Percentiles rank a stretch among this genome's conserved stretches.
Conservation (phyloP, 2,888 invertebrate species). For the Ernsta delagoae region DNA sequence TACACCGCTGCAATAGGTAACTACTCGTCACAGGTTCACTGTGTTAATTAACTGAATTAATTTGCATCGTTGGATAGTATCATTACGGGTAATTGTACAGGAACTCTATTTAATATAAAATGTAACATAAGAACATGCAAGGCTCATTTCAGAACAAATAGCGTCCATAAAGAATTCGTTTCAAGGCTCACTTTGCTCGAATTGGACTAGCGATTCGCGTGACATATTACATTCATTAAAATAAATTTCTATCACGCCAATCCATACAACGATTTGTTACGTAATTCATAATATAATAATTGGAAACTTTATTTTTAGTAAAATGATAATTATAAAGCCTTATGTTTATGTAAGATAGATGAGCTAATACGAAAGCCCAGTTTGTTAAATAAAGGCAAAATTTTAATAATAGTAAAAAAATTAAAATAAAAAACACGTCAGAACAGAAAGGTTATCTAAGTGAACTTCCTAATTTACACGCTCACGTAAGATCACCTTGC, state of each 20-base stretch:
- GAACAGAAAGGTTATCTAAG: constrained; percentile 18
- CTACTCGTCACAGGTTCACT: background rate
- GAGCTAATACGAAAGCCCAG: too few relatives aligned
- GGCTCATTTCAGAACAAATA: constrained; percentile 19
- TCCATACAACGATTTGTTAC: background rate
- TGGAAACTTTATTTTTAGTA: too few relatives aligned
- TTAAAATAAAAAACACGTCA: too few relatives aligned
- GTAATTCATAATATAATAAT: too few relatives aligned
- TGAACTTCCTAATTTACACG: constrained; percentile 27
- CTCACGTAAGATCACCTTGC: constrained; percentile 24
- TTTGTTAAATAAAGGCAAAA: too few relatives aligned
- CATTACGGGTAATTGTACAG: constrained; percentile 6
- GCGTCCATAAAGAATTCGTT: constrained; percentile 28
- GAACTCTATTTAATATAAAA: constrained; percentile 14
- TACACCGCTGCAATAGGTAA: too few relatives aligned
- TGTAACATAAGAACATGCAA: constrained; percentile 9
- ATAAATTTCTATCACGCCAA: constrained; percentile 39
- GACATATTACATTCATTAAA: constrained; percentile 40
- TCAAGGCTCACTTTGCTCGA: constrained; percentile 39
- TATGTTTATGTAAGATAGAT: too few relatives aligned
- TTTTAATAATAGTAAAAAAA: too few relatives aligned
- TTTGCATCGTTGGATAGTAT: background rate
- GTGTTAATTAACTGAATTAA: background rate
- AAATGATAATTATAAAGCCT: too few relatives aligned
- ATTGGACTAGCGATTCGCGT: constrained; percentile 40